Evolutionary conservation across 2,888 invertebrate genomes (phyloP).

Genomic region (Meloe dianella): DNA sequence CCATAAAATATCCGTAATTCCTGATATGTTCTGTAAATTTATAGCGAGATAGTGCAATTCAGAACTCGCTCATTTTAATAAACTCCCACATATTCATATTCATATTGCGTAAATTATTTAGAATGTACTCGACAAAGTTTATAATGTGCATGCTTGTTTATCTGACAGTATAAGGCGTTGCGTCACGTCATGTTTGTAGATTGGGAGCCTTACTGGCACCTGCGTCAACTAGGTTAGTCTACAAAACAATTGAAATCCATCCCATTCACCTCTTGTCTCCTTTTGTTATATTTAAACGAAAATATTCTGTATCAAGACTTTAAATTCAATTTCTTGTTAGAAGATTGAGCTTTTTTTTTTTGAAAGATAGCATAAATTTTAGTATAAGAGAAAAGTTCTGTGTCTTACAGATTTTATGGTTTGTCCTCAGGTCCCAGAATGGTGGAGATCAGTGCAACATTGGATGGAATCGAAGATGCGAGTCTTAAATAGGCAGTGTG

Average conservation of each 20-base stretch:
- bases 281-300: slow-evolving; percentile 41
- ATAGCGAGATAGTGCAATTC: slow-evolving; percentile 51
- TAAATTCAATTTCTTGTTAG: slow-evolving; percentile 42
- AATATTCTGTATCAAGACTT: slow-evolving; percentile 38
- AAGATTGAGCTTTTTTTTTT: slow-evolving; percentile 18
- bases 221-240: slow-evolving; percentile 49
- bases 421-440: slow-evolving; percentile 54
- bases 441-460: slow-evolving; percentile 52
- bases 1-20: slow-evolving; percentile 57
- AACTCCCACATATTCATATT: slow-evolving; percentile 55
- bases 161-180: slow-evolving; percentile 55
- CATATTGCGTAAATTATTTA: slow-evolving; percentile 58
- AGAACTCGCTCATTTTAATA: slow-evolving; percentile 51
- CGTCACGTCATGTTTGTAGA: slow-evolving; percentile 51
- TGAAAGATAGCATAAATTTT: slow-evolving; percentile 41
- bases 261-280: slow-evolving; percentile 24
- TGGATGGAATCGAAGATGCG: slow-evolving; percentile 52
- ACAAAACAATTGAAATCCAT: slow-evolving; percentile 51
- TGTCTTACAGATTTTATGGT: slow-evolving; percentile 28
- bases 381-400: slow-evolving; percentile 26
- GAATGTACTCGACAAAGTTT: slow-evolving; percentile 57
- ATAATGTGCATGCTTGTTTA: slow-evolving; percentile 54
- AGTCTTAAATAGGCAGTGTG: slow-evolving; percentile 54
- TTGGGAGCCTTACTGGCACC: slow-evolving; percentile 55
- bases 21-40: slow-evolving; percentile 53